These are phyloP conservation scores for Colaptes auratus DNA, from an alignment of 2,113 vertebrate species.

Conservation along the genomic window DNA sequence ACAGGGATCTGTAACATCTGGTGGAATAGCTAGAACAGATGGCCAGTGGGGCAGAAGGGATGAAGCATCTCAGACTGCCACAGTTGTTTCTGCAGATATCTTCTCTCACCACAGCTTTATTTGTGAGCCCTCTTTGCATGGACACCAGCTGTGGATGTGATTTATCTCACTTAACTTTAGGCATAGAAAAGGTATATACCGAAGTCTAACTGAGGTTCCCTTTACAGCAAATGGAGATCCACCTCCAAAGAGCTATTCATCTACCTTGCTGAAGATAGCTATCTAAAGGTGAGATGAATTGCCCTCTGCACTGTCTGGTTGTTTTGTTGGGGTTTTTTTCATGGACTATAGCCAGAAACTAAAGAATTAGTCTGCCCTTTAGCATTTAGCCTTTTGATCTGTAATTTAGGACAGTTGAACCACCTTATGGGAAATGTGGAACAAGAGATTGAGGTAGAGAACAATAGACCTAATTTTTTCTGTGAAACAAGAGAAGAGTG, in stretches of 20 bases:
- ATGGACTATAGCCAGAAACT: background rate
- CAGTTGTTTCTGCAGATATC: background rate
- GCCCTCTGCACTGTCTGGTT: background rate
- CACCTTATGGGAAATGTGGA: background rate
- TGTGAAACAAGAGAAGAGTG: background rate
- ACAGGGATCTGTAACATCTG: background rate
- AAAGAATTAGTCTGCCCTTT: slow-evolving; percentile 10
- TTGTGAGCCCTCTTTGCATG: background rate
- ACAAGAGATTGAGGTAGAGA: background rate
- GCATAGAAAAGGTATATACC: background rate
- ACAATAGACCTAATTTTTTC: background rate
- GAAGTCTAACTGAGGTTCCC: background rate
- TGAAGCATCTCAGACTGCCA: background rate
- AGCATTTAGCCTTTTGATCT: slow-evolving; percentile 26
- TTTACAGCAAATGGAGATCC: background rate
- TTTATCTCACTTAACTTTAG: background rate
- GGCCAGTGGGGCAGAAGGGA: background rate
- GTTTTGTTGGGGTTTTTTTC: background rate
- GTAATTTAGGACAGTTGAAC: slow-evolving; percentile 12
- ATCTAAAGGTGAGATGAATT: slow-evolving; percentile 8
- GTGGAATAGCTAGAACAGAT: background rate
- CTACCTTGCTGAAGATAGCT: slow-evolving; percentile 27
- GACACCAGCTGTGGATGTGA: background rate
- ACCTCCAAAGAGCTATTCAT: slow-evolving; percentile 20
- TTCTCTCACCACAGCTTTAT: background rate